A percentile compares a stretch with the other conserved stretches of the same genome.
Conservation (phyloP, 2,888 invertebrate genomes). For the Ormyrus nitidulus region DNA sequence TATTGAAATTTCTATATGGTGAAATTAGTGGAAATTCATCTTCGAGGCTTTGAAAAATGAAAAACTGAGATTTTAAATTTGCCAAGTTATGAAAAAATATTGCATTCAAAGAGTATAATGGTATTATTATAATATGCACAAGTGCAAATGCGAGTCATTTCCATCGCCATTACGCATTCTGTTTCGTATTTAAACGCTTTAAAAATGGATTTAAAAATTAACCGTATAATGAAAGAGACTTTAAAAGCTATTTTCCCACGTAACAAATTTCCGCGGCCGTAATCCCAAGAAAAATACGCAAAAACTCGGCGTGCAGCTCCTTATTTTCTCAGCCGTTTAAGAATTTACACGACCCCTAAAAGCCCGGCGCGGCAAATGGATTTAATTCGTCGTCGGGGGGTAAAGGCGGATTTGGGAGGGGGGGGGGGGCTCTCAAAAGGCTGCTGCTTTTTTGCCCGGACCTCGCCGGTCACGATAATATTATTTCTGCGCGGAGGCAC, state of each 20-base stretch:
- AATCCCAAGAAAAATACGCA: background rate
- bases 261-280: background rate
- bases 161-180: too few relatives aligned
- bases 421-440: too few relatives aligned
- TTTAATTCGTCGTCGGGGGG: constrained; percentile 13
- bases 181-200: too few relatives aligned
- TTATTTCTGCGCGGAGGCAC: constrained; percentile 1
- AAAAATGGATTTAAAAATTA: background rate
- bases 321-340: constrained; percentile 4
- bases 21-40: too few relatives aligned
- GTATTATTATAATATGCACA: too few relatives aligned
- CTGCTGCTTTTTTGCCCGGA: background rate
- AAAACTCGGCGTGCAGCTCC: background rate
- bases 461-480: constrained; percentile 9
- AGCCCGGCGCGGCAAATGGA: constrained; percentile 5
- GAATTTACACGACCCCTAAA: constrained; percentile 8
- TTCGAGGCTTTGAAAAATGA: too few relatives aligned
- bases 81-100: too few relatives aligned
- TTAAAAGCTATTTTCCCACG: background rate
- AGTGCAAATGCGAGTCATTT: too few relatives aligned
- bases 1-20: too few relatives aligned
- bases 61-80: too few relatives aligned
- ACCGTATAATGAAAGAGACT: background rate
- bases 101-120: too few relatives aligned
- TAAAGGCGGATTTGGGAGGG: background rate